phyloP scores from a whole-genome alignment of 1,140 invertebrate species.

The Drosophila varians region DNA sequence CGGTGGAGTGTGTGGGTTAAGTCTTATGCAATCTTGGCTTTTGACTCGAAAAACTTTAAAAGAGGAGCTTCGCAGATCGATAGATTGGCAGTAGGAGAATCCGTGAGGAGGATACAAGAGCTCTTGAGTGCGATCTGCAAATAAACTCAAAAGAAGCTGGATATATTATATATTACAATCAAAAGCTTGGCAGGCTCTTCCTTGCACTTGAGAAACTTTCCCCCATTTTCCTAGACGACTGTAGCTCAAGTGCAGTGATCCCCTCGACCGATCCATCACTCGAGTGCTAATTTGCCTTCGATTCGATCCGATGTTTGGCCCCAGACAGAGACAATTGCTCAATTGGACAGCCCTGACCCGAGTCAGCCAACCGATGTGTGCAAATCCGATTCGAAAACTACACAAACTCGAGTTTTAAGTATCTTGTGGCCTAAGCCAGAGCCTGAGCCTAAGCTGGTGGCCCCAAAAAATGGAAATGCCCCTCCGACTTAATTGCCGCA shows the following conservation, averaged over 20 bases:
- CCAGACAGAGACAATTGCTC: slow-evolving; percentile 25
- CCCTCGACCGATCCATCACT: neutral
- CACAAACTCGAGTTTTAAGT: neutral
- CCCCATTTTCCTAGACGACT: neutral
- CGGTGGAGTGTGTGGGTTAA: slow-evolving; percentile 6
- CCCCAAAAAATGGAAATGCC: slow-evolving; percentile 17
- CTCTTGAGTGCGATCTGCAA: too few relatives aligned
- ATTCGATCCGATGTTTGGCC: neutral
- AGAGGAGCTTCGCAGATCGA: neutral
- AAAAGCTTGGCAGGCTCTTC: too few relatives aligned
- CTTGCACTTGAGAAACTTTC: neutral
- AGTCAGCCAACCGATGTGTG: slow-evolving; percentile 36
- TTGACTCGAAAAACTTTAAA: neutral
- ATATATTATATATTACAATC: too few relatives aligned
- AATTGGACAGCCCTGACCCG: slow-evolving; percentile 40
- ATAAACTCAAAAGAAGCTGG: too few relatives aligned
- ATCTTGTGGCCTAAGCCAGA: slow-evolving; percentile 15
- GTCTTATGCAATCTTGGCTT: neutral
- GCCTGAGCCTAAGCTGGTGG: slow-evolving; percentile 8
- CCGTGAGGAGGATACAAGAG: too few relatives aligned
- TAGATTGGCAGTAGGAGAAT: neutral
- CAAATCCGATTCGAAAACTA: slow-evolving; percentile 24
- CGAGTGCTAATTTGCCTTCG: neutral
- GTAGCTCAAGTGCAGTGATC: too few relatives aligned
- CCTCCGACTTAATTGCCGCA: slow-evolving; percentile 47